Evolutionary conservation across 2,888 invertebrate species (phyloP), one percentile per base, ranked within the genome.

Genomic region (Gasteruption jaculator): DNA sequence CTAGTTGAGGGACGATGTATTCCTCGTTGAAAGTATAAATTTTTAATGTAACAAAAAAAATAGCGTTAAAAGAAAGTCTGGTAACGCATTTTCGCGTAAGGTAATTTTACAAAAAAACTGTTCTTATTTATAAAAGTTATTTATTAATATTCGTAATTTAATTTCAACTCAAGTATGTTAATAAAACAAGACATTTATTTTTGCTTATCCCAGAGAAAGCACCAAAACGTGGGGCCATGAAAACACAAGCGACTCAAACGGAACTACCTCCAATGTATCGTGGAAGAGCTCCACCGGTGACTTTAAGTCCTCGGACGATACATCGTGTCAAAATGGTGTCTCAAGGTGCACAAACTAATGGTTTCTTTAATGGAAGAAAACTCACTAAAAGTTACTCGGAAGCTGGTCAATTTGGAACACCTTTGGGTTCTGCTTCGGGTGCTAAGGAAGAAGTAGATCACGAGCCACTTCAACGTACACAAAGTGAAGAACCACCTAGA

Each of bases 231-330:
- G 81, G 85, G 24, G 83, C 85, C 0, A 91, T 91, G 91, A 86
- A 91, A 70, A 91, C 91, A 1, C 92, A 92, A 73, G 91, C 92
- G 11, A 93, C 92, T 4, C 92, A 93, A 73, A 91, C 85, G 4
- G 92, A 92, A 74, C 79, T 82, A 19, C 83, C 86, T 4, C 77
- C 80, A 53, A 78, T 81, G 57, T 76, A 84, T 48, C 60, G 63
- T 2, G 54, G 58, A 20, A 59, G 66, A 3, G 65, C 70, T 2
- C 66, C 65, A 15, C 76, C 76, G 42, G 70, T 77, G 31, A 84
- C 85, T 11, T 71, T 89, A 16, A 90, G 90, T 71, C 91, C 91
- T 5, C 74, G 87, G 47, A 87, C 89, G 24, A 83, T 88, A 30
- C 87, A 89, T 68, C 80, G 86, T 78, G 87, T 90, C 14, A 86